These are phyloP conservation scores for Orius insidiosus DNA, from an alignment of 1,140 invertebrate species.

Conservation along the genomic window DNA sequence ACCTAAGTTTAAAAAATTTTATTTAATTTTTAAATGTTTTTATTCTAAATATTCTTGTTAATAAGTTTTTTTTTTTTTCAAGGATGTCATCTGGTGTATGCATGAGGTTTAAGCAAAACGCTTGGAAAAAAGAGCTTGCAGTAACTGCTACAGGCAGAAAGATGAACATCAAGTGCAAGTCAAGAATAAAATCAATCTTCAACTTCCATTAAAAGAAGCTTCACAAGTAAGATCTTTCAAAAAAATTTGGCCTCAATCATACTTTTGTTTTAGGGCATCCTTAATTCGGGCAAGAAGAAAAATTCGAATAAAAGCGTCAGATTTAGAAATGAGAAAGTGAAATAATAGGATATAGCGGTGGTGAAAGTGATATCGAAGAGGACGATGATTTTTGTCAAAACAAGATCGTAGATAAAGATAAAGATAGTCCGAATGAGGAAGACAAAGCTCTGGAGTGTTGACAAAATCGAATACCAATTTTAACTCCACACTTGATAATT, in stretches of 20 bases:
- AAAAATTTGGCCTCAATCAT: not conserved
- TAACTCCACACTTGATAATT: conserved; percentile 62
- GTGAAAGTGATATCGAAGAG: conserved; percentile 39
- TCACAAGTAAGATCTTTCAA: conserved; percentile 22
- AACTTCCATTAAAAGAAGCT: conserved; percentile 14
- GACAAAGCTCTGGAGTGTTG: conserved; percentile 48
- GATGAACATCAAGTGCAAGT: conserved; percentile 48
- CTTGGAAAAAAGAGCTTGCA: conserved; percentile 91
- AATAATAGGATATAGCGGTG: conserved; percentile 70
- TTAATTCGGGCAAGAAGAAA: conserved; percentile 35
- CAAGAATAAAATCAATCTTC: not conserved
- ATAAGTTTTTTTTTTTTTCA: too few species aligned
- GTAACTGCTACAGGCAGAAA: conserved; percentile 79
- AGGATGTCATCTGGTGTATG: conserved; percentile 28
- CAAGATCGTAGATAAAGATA: conserved; percentile 10
- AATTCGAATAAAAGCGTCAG: conserved; percentile 43
- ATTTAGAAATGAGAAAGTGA: conserved; percentile 51
- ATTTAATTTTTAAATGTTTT: too few species aligned
- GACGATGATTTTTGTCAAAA: conserved; percentile 30
- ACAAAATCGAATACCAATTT: conserved; percentile 78
- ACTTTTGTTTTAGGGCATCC: conserved; percentile 33
- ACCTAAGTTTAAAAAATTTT: too few species aligned
- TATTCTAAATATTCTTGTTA: too few species aligned
- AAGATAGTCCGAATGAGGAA: conserved; percentile 27
- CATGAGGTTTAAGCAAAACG: conserved; percentile 82